Percentiles rank a stretch among this genome's conserved stretches.
Evolutionary conservation across 2,113 vertebrate genomes (phyloP).

Genomic region (Campylomormyrus numenius): DNA sequence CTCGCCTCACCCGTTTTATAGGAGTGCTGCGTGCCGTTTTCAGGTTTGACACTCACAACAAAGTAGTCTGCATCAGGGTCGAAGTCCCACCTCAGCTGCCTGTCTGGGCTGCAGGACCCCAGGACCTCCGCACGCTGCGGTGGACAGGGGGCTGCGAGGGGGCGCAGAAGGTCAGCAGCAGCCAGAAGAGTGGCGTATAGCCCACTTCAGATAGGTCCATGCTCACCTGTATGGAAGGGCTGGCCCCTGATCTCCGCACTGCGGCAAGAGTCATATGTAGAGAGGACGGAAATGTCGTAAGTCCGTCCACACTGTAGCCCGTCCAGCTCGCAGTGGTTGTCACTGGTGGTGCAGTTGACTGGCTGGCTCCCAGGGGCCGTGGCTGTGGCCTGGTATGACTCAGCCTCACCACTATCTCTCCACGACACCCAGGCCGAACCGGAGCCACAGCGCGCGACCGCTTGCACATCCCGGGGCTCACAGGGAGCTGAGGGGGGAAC

Average conservation of each 20-base stretch:
- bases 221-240: conserved; percentile 50
- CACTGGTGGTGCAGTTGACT: conserved; percentile 43
- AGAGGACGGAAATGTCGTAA: conserved; percentile 51
- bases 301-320: conserved; percentile 51
- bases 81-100: conserved; percentile 50
- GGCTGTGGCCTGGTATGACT: conserved; percentile 44
- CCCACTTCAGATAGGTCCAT: background rate
- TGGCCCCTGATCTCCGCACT: conserved; percentile 34
- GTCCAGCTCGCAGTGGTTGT: conserved; percentile 47
- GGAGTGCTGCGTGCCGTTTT: conserved; percentile 24
- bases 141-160: conserved; percentile 49
- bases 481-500: conserved; percentile 51
- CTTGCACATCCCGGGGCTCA: conserved; percentile 44
- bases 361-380: conserved; percentile 33
- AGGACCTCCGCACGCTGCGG: conserved; percentile 43
- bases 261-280: conserved; percentile 43
- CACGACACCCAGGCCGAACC: conserved; percentile 54
- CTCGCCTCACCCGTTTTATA: conserved; percentile 41
- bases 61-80: conserved; percentile 43
- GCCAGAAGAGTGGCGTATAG: background rate
- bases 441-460: conserved; percentile 41
- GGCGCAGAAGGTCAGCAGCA: background rate
- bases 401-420: conserved; percentile 47
- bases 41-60: conserved; percentile 38
- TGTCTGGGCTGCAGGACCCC: conserved; percentile 36